Evolutionary conservation across 2,797 vertebrate genomes (phyloP).

Genomic region (Synanceia verrucosa): DNA sequence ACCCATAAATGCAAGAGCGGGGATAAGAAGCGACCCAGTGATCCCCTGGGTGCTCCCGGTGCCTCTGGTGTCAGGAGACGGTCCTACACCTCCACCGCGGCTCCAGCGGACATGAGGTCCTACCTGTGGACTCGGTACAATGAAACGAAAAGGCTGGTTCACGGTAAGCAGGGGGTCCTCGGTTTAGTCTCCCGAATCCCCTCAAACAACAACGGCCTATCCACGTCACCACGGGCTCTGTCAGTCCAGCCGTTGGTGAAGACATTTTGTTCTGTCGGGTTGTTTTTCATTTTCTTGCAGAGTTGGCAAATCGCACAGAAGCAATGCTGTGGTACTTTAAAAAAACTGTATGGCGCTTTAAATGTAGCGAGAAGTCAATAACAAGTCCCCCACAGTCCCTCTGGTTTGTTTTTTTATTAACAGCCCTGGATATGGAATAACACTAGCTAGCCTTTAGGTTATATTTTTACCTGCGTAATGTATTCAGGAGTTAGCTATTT

Average conservation of each 20-base stretch:
- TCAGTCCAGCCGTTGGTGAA: background rate
- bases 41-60: conserved; percentile 50
- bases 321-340: background rate
- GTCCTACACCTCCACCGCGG: conserved; percentile 60
- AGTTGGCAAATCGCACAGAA: background rate
- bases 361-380: too few relatives aligned
- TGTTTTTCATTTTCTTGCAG: conserved; percentile 7
- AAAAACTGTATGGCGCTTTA: background rate
- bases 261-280: conserved; percentile 33
- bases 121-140: conserved; percentile 80
- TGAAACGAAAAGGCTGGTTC: conserved; percentile 78
- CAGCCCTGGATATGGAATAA: too few relatives aligned
- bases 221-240: background rate
- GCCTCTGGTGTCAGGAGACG: conserved; percentile 54
- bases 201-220: background rate
- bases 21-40: conserved; percentile 61
- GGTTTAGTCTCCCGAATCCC: background rate
- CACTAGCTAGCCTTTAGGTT: background rate
- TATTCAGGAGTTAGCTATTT: background rate
- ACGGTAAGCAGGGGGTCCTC: conserved; percentile 71
- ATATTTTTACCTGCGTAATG: background rate
- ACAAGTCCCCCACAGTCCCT: too few relatives aligned
- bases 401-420: too few relatives aligned
- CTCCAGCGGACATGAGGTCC: conserved; percentile 61
- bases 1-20: conserved; percentile 44